A percentile compares a stretch with the other conserved stretches of the same genome.
phyloP scores from a whole-genome alignment of 2,888 invertebrate genomes.

The Drosophila pseudotalamancana region DNA sequence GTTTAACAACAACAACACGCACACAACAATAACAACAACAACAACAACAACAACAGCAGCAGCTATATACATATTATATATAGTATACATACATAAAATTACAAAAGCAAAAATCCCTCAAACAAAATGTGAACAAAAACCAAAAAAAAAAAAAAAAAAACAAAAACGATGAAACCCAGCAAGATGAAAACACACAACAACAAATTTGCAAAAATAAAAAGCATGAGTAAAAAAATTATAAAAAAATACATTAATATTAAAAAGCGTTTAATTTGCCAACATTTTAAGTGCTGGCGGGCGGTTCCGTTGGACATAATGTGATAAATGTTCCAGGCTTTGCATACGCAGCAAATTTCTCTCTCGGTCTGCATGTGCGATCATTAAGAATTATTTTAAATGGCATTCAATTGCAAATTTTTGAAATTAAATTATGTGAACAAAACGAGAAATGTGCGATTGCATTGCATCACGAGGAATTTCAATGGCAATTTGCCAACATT shows the following conservation, averaged over 20 bases:
- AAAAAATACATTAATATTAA: slow-evolving; percentile 74
- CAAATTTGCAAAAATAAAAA: slow-evolving; percentile 64
- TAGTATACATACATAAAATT: slow-evolving; percentile 42
- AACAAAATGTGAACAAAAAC: slow-evolving; percentile 59
- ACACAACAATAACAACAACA: slow-evolving; percentile 23
- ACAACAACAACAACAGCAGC: slow-evolving; percentile 18
- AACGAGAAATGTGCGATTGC: slow-evolving; percentile 20
- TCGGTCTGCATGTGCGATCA: slow-evolving; percentile 59
- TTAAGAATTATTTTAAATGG: slow-evolving; percentile 68
- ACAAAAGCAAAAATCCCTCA: slow-evolving; percentile 56
- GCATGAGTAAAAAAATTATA: slow-evolving; percentile 51
- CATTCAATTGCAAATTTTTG: slow-evolving; percentile 68
- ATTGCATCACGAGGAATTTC: slow-evolving; percentile 34
- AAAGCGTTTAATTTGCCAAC: slow-evolving; percentile 74
- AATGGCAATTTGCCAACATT: slow-evolving; percentile 68
- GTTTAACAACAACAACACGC: slow-evolving; percentile 28
- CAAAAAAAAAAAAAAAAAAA: slow-evolving; percentile 27
- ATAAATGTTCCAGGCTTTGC: slow-evolving; percentile 52
- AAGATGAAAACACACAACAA: slow-evolving; percentile 47
- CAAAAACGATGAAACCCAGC: slow-evolving; percentile 40
- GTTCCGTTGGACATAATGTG: slow-evolving; percentile 32
- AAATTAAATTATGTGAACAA: slow-evolving; percentile 70
- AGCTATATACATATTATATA: slow-evolving; percentile 31
- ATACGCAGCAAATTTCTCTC: too few relatives aligned
- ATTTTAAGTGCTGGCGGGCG: slow-evolving; percentile 44